Conservation (phyloP, 2,113 vertebrate species). For the Platichthys stellatus region DNA sequence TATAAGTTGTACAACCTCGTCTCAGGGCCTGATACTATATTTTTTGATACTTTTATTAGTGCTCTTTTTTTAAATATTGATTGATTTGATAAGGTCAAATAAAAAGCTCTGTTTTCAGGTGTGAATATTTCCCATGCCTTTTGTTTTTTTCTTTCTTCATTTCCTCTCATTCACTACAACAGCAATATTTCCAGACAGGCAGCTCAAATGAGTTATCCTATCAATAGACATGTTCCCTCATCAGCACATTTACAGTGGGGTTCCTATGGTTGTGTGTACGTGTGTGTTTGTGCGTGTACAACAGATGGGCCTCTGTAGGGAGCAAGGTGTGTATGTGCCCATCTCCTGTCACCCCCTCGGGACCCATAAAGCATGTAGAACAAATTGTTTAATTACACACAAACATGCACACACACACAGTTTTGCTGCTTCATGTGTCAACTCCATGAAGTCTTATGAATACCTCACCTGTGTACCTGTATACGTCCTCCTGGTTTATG, state of each 20-base stretch:
- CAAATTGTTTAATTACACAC: slow-evolving; percentile 78
- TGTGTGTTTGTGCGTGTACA: slow-evolving; percentile 23
- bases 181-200: slow-evolving; percentile 36
- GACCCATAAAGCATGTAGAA: slow-evolving; percentile 79
- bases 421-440: background rate
- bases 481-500: too few species aligned
- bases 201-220: slow-evolving; percentile 40
- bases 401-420: too few species aligned
- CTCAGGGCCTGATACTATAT: too few species aligned
- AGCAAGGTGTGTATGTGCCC: slow-evolving; percentile 71
- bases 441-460: background rate
- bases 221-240: slow-evolving; percentile 49
- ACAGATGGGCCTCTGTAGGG: slow-evolving; percentile 80
- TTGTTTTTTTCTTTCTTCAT: too few species aligned
- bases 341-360: slow-evolving; percentile 69
- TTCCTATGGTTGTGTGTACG: slow-evolving; percentile 19
- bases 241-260: slow-evolving; percentile 54
- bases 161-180: too few species aligned
- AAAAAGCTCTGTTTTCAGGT: background rate
- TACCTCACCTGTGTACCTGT: background rate
- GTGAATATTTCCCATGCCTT: background rate
- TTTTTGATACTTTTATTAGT: too few species aligned
- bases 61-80: too few species aligned
- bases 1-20: too few species aligned
- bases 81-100: too few species aligned